phyloP scores from a whole-genome alignment of 2,113 vertebrate species.

The Polypterus bichir region DNA sequence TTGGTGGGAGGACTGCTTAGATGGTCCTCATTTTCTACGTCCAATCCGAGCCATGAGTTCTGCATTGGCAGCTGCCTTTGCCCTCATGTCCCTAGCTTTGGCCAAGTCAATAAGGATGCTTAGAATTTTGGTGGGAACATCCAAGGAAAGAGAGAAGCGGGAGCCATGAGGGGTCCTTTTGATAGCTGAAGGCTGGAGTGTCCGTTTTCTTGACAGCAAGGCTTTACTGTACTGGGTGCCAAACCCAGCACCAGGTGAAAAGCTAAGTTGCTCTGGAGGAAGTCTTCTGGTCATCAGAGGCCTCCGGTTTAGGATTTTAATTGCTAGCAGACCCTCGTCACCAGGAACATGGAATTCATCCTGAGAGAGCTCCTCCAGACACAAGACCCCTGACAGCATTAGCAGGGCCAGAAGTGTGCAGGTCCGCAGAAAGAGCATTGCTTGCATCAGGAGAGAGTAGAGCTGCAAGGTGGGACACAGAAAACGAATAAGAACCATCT shows the following conservation, averaged over 20 bases:
- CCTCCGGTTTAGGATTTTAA: conserved; percentile 26
- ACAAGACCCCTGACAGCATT: conserved; percentile 27
- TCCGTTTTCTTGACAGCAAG: conserved; percentile 16
- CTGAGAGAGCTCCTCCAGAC: conserved; percentile 24
- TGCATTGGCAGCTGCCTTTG: conserved; percentile 60
- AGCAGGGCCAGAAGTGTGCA: conserved; percentile 44
- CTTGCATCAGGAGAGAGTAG: no score
- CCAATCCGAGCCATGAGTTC: conserved; percentile 66
- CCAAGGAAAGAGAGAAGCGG: conserved; percentile 56
- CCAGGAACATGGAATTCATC: conserved; percentile 15
- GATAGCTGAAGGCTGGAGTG: conserved; percentile 17
- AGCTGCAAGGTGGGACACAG: no score
- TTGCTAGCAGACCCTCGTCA: conserved; percentile 25
- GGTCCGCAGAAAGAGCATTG: no score
- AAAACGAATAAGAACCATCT: no score
- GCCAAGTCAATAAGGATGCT: conserved; percentile 61
- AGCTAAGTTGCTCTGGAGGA: no score
- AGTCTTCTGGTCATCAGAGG: not conserved
- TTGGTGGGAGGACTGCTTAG: no score
- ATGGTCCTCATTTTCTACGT: conserved; percentile 41
- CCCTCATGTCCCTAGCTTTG: conserved; percentile 63
- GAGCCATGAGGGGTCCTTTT: conserved; percentile 47
- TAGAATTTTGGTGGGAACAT: conserved; percentile 62
- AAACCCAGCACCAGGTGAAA: no score
- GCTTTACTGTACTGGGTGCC: not conserved